Base-by-base conservation (phyloP, 2,113 vertebrate genomes). In the Pachypanchax playfairii region DNA sequence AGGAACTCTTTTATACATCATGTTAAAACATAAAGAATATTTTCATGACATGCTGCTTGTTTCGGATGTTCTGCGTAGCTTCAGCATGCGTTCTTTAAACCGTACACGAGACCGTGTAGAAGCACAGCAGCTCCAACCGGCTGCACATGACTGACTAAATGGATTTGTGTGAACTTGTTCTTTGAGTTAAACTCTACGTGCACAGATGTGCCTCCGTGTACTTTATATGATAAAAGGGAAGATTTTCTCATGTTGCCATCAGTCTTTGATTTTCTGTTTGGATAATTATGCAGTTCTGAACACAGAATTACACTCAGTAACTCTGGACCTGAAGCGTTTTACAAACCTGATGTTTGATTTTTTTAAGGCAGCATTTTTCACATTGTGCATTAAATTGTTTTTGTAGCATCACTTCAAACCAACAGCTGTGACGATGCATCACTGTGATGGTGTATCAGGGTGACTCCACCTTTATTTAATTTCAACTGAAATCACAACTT, bases 81-180 rank as follows among this genome's bases (percentile, higher is more conserved):
- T 56, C 53, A 25, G n/a, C 28, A n/a, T 21, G 31, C 22, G 15
- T 1, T 28, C n/a, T n/a, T n/a, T n/a, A n/a, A n/a, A n/a, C n/a
- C n/a, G n/a, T n/a, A n/a, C n/a, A n/a, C n/a, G n/a, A n/a, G n/a
- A n/a, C n/a, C 38, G 1, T 22, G 49, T 2, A 29, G 53, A 62
- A 75, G 63, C 66, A 60, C 44, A 75, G 63, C 65, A 31, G 54
- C 28, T 64, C 31, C 28, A 33, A 24, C 4, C 11, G 55, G 49
- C 67, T 20, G 14, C 28, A 22, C 35, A 26, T 6, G 28, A 31
- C 2, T 4, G 14, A 44, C 18, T 1, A 29, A 56, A 69, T 36
- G 46, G 60, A 64, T 69, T 68, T 57, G 65, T 65, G 59, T 76
- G 70, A 42, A 43, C 79, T 77, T 54, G 75, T 67, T 43, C 25